phyloP scores from a whole-genome alignment of 2,888 invertebrate species.

The Dysmachus trigonus region DNA sequence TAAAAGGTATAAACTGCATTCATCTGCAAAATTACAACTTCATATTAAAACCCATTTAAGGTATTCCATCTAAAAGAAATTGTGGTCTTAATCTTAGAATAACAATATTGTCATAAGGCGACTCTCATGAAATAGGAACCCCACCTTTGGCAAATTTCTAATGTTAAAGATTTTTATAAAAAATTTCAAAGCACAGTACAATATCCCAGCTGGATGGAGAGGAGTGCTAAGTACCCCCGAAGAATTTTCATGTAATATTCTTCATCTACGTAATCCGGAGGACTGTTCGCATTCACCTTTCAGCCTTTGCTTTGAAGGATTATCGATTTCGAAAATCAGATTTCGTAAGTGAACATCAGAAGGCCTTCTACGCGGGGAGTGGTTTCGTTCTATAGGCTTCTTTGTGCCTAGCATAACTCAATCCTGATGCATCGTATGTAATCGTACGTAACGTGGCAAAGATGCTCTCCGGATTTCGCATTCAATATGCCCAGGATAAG shows the following conservation, averaged over 20 bases:
- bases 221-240: constrained; percentile 17
- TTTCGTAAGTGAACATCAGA: constrained; percentile 44
- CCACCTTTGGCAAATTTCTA: neutral
- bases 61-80: neutral
- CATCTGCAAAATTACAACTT: no score
- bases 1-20: no score
- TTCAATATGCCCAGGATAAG: constrained; percentile 17
- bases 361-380: neutral
- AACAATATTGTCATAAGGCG: neutral
- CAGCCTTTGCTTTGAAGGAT: constrained; percentile 44
- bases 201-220: neutral
- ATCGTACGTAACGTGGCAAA: neutral
- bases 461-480: neutral
- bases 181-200: neutral
- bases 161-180: neutral
- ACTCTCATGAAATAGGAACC: neutral
- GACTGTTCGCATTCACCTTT: constrained; percentile 43
- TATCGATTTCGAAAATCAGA: constrained; percentile 47
- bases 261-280: constrained; percentile 41
- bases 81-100: neutral
- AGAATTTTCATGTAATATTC: constrained; percentile 33
- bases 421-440: neutral
- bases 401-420: constrained; percentile 42
- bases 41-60: no score
- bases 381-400: constrained; percentile 10